These are phyloP conservation scores for Drosophila aldrichi DNA, from an alignment of 2,888 invertebrate species.

Conservation along the genomic window DNA sequence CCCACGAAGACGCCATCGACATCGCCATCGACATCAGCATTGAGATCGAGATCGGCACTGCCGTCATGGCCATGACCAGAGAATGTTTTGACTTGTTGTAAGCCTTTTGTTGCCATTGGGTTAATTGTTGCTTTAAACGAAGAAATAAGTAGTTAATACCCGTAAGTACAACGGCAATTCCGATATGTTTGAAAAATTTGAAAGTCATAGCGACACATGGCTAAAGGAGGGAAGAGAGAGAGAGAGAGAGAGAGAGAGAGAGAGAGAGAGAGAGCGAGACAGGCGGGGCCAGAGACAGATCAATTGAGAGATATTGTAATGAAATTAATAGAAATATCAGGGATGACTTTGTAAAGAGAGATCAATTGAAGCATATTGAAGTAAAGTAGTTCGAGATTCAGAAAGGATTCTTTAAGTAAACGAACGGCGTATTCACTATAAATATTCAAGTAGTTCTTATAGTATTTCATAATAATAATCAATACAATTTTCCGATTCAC, in stretches of 20 bases:
- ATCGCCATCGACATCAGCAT: conserved; percentile 12
- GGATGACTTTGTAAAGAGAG: no score
- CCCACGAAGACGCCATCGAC: conserved; percentile 53
- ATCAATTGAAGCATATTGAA: no score
- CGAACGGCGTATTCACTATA: background rate
- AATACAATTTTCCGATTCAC: no score
- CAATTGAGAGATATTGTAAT: background rate
- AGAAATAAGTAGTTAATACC: conserved; percentile 55
- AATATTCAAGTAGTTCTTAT: background rate
- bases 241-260: background rate
- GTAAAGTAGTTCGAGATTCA: background rate
- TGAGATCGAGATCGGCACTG: conserved; percentile 11
- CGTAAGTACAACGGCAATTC: conserved; percentile 25
- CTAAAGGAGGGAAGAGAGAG: background rate
- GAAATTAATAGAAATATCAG: background rate
- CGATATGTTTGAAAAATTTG: conserved; percentile 31
- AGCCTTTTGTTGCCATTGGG: conserved; percentile 57
- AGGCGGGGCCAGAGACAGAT: background rate
- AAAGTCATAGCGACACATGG: conserved; percentile 41
- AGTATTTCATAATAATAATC: no score
- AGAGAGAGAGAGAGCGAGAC: background rate
- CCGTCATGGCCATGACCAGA: conserved; percentile 52
- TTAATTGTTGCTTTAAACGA: conserved; percentile 52
- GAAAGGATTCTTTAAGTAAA: background rate
- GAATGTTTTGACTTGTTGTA: conserved; percentile 64